Evolutionary conservation across 2,888 invertebrate genomes (phyloP).

Genomic region (Drosophila diplacantha): DNA sequence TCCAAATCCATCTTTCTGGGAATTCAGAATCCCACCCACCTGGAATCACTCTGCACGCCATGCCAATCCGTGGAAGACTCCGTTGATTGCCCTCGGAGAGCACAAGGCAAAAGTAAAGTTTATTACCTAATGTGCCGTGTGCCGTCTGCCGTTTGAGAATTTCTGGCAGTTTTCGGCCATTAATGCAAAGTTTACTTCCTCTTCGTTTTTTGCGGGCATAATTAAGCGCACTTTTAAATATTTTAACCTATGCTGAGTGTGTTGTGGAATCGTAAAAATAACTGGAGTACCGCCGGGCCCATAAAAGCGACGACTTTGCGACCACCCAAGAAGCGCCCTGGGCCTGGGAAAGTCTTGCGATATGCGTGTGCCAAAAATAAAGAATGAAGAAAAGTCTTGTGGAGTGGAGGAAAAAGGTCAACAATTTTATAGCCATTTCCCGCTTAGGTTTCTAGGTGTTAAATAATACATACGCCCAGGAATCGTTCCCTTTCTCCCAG

Average conservation of each 20-base stretch:
- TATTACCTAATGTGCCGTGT: constrained; percentile 40
- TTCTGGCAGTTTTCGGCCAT: constrained; percentile 26
- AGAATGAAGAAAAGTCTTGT: constrained; percentile 8
- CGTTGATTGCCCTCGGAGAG: constrained; percentile 18
- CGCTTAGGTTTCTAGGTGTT: constrained; percentile 60
- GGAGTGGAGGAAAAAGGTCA: constrained; percentile 56
- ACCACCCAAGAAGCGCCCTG: constrained; percentile 47
- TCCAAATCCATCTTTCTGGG: constrained; percentile 2
- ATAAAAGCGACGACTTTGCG: constrained; percentile 46
- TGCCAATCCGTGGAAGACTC: constrained; percentile 20
- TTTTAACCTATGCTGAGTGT: constrained; percentile 57
- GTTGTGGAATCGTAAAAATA: constrained; percentile 53
- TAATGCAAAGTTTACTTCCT: constrained; percentile 38
- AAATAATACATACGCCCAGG: constrained; percentile 64
- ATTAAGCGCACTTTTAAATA: constrained; percentile 69
- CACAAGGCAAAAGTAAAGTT: constrained; percentile 25
- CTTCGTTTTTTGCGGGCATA: constrained; percentile 52
- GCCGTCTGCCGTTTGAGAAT: constrained; percentile 24
- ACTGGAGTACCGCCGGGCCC: constrained; percentile 48
- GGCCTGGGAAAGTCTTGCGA: constrained; percentile 10
- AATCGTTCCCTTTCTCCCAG: constrained; percentile 43
- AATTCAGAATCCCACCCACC: constrained; percentile 27
- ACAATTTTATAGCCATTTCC: constrained; percentile 60
- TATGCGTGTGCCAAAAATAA: constrained; percentile 33
- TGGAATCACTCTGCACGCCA: not conserved